These are phyloP conservation scores for Poecilobothrus nobilitatus DNA, from an alignment of 2,888 invertebrate genomes.

Conservation along the genomic window DNA sequence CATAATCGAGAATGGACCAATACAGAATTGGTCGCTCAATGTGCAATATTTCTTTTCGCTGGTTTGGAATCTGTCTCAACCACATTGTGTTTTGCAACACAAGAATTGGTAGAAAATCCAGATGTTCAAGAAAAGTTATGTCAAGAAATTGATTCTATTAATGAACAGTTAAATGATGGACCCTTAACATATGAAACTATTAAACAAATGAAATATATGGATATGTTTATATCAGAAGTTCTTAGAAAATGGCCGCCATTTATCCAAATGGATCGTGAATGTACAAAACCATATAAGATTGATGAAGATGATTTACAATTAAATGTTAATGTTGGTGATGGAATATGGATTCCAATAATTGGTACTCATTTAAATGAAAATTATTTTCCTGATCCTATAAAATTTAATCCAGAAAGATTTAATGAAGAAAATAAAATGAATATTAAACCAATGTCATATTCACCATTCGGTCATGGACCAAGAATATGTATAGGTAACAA, in stretches of 20 bases:
- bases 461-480: slow-evolving; percentile 51
- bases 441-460: slow-evolving; percentile 44
- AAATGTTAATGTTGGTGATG: slow-evolving; percentile 33
- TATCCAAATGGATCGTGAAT: slow-evolving; percentile 45
- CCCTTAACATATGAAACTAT: slow-evolving; percentile 49
- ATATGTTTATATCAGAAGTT: slow-evolving; percentile 48
- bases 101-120: slow-evolving; percentile 52
- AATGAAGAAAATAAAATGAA: slow-evolving; percentile 49
- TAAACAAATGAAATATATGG: slow-evolving; percentile 53
- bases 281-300: slow-evolving; percentile 47
- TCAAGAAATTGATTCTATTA: slow-evolving; percentile 48
- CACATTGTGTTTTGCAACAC: slow-evolving; percentile 46
- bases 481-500: slow-evolving; percentile 51
- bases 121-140: slow-evolving; percentile 50
- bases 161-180: slow-evolving; percentile 40
- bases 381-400: slow-evolving; percentile 46
- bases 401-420: slow-evolving; percentile 50
- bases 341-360: slow-evolving; percentile 36
- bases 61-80: slow-evolving; percentile 48
- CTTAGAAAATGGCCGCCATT: slow-evolving; percentile 49
- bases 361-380: slow-evolving; percentile 45
- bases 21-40: slow-evolving; percentile 51
- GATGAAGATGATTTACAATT: slow-evolving; percentile 28
- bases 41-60: slow-evolving; percentile 49
- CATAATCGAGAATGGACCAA: slow-evolving; percentile 39